Conservation (phyloP, 1,140 invertebrate genomes). For the Orius insidiosus region DNA sequence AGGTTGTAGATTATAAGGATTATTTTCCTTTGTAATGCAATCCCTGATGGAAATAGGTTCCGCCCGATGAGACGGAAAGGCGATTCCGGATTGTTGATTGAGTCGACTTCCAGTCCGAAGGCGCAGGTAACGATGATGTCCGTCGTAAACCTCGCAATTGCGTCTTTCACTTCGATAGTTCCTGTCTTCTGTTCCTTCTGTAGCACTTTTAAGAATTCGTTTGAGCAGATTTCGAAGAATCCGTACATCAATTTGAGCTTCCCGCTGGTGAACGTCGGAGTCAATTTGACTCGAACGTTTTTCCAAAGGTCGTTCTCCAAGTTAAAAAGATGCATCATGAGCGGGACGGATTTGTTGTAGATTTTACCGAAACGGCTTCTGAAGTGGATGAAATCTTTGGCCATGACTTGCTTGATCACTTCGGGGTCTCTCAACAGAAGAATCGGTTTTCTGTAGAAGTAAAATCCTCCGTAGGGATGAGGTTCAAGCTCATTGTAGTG, state of each 20-base stretch:
- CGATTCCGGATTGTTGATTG: conserved; percentile 29
- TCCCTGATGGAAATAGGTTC: conserved; percentile 17
- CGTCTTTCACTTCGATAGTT: conserved; percentile 25
- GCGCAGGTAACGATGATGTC: conserved; percentile 43
- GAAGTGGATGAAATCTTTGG: conserved; percentile 34
- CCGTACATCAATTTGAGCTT: conserved; percentile 24
- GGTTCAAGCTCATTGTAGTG: conserved; percentile 26
- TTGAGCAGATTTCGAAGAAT: conserved; percentile 25
- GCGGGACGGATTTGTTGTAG: conserved; percentile 18
- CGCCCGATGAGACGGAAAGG: conserved; percentile 27
- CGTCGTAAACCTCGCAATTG: conserved; percentile 38
- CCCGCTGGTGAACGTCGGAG: conserved; percentile 36
- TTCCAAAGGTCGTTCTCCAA: conserved; percentile 31
- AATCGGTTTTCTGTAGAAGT: conserved; percentile 27
- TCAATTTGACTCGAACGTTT: conserved; percentile 36
- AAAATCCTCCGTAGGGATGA: conserved; percentile 28
- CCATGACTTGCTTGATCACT: conserved; percentile 28
- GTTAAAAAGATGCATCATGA: conserved; percentile 19
- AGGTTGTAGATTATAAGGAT: background rate
- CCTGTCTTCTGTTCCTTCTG: conserved; percentile 26
- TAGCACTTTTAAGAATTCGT: conserved; percentile 19
- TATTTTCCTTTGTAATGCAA: conserved; percentile 9
- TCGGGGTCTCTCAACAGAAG: conserved; percentile 32
- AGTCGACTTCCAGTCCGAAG: conserved; percentile 41
- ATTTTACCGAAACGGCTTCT: conserved; percentile 26